These are phyloP conservation scores for Callipepla squamata DNA, from an alignment of 2,113 vertebrate genomes.

Conservation along the genomic window DNA sequence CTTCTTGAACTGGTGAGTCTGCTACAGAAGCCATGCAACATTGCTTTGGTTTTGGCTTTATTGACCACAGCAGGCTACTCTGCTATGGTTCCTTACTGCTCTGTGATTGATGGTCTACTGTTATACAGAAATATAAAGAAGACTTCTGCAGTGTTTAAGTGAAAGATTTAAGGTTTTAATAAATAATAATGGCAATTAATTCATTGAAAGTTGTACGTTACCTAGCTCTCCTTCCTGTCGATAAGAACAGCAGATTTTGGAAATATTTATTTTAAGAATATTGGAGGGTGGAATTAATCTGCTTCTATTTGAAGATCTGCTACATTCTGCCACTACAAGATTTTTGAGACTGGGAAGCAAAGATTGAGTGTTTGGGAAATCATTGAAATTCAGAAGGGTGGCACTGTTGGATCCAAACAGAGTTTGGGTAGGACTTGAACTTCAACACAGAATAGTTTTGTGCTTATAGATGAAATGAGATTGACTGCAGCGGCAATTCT, in stretches of 20 bases:
- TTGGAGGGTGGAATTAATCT: neutral
- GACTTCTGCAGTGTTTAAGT: neutral
- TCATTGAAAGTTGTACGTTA: neutral
- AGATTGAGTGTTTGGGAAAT: neutral
- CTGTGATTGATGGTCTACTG: fast-evolving
- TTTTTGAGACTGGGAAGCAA: neutral
- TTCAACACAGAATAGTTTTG: neutral
- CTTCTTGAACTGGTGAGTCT: neutral
- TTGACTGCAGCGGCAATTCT: fast-evolving
- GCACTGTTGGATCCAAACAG: neutral
- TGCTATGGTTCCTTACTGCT: neutral
- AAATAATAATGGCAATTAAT: neutral
- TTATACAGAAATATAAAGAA: neutral
- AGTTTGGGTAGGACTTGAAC: neutral
- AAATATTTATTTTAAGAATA: neutral
- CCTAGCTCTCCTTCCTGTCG: neutral
- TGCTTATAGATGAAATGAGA: neutral
- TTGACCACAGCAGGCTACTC: neutral
- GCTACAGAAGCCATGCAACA: neutral
- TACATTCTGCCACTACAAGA: neutral
- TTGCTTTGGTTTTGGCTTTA: neutral
- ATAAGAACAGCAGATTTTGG: neutral
- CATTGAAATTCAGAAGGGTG: neutral
- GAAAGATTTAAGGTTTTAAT: neutral
- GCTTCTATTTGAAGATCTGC: neutral